Evolutionary conservation across 2,113 vertebrate species (phyloP).

Genomic region (Leucosticte australis): DNA sequence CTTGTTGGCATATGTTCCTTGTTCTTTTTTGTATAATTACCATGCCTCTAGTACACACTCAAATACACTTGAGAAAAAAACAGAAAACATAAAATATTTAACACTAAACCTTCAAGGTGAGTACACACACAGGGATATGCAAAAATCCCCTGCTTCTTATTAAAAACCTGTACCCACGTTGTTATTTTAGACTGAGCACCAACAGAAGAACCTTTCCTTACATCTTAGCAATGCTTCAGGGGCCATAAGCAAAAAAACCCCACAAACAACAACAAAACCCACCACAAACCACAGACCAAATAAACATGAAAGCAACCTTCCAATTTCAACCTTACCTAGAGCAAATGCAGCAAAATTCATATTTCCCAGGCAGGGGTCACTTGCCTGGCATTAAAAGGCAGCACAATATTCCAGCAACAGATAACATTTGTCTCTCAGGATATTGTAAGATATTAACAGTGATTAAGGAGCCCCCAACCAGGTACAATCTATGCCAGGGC

Average conservation of each 20-base stretch:
- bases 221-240: neutral
- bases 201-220: neutral
- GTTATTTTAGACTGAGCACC: neutral
- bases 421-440: neutral
- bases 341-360: neutral
- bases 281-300: neutral
- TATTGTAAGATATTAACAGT: neutral
- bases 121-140: neutral
- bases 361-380: neutral
- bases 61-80: neutral
- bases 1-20: neutral
- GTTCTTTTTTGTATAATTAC: neutral
- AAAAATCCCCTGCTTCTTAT: neutral
- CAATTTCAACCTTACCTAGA: neutral
- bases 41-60: neutral
- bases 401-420: neutral
- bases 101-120: conserved; percentile 12
- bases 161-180: neutral
- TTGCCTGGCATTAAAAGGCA: neutral
- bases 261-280: neutral
- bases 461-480: neutral
- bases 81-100: conserved; percentile 22
- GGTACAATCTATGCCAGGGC: neutral
- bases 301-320: neutral
- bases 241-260: neutral